These are phyloP conservation scores for Eurytoma adleriae DNA, from an alignment of 2,888 invertebrate genomes.

Conservation along the genomic window DNA sequence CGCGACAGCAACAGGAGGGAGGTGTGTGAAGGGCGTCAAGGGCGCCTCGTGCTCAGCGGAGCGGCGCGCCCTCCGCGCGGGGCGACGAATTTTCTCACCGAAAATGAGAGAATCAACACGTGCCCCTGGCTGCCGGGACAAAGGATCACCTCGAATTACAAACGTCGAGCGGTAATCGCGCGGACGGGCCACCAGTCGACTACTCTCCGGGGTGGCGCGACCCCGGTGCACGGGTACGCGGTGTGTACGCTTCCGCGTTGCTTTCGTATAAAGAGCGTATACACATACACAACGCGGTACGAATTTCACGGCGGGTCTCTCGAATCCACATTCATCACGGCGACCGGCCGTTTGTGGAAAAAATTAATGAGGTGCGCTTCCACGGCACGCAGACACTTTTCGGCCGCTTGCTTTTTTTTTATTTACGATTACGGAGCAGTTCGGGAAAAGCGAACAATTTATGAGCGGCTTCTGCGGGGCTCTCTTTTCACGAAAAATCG, in stretches of 20 bases:
- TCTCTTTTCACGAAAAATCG: too few relatives aligned
- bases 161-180: slow-evolving; percentile 34
- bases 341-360: too few relatives aligned
- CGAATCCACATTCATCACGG: slow-evolving; percentile 11
- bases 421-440: too few relatives aligned
- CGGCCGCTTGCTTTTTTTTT: too few relatives aligned
- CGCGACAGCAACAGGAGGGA: too few relatives aligned
- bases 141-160: slow-evolving; percentile 49
- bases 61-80: slow-evolving; percentile 32
- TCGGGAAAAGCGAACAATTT: too few relatives aligned
- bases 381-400: too few relatives aligned
- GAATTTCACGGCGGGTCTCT: neutral
- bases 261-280: neutral
- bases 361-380: too few relatives aligned
- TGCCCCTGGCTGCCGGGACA: slow-evolving; percentile 45
- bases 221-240: slow-evolving; percentile 6
- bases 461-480: too few relatives aligned
- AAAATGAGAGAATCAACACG: slow-evolving; percentile 51
- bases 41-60: slow-evolving; percentile 25
- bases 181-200: slow-evolving; percentile 20
- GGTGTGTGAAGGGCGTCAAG: too few relatives aligned
- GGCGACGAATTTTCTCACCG: slow-evolving; percentile 38
- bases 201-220: neutral
- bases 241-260: neutral
- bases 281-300: too few relatives aligned